Conservation (phyloP, 2,888 invertebrate genomes). For the Osedax frankpressi region DNA sequence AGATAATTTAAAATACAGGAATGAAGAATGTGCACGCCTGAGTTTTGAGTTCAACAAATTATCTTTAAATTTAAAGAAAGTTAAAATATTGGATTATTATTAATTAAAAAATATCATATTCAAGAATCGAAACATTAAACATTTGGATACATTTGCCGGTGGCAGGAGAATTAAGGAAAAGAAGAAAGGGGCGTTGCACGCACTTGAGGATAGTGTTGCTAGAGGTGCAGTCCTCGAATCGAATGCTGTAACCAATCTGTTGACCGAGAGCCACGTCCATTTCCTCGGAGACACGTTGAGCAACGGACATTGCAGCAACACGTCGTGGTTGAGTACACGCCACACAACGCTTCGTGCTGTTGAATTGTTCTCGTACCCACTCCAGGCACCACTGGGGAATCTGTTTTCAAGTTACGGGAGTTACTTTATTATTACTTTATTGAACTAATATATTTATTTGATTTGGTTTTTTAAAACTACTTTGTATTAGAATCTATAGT, state of each 20-base stretch:
- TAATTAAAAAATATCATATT: no score
- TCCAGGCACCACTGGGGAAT: slow-evolving; percentile 77
- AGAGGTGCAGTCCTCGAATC: slow-evolving; percentile 96
- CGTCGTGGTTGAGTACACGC: slow-evolving; percentile 92
- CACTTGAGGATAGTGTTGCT: slow-evolving; percentile 80
- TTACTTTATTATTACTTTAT: no score
- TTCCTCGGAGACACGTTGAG: slow-evolving; percentile 94
- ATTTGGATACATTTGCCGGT: not conserved
- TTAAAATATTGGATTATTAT: not conserved
- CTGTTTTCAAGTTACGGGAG: no score
- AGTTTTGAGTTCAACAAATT: not conserved
- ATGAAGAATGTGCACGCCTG: no score
- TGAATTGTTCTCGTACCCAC: slow-evolving; percentile 40
- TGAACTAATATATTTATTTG: no score
- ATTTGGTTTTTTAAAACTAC: no score
- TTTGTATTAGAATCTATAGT: no score
- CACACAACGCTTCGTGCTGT: slow-evolving; percentile 57
- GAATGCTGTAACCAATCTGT: slow-evolving; percentile 88
- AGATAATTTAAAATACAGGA: no score
- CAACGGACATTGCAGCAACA: slow-evolving; percentile 99
- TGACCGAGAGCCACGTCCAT: slow-evolving; percentile 88
- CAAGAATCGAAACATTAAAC: no score
- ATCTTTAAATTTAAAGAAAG: not conserved
- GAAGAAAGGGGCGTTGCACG: slow-evolving; percentile 34
- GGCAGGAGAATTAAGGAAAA: not conserved